Conservation (phyloP, 35 echinoderm and acorn worm genomes). For the Lytechinus pictus region DNA sequence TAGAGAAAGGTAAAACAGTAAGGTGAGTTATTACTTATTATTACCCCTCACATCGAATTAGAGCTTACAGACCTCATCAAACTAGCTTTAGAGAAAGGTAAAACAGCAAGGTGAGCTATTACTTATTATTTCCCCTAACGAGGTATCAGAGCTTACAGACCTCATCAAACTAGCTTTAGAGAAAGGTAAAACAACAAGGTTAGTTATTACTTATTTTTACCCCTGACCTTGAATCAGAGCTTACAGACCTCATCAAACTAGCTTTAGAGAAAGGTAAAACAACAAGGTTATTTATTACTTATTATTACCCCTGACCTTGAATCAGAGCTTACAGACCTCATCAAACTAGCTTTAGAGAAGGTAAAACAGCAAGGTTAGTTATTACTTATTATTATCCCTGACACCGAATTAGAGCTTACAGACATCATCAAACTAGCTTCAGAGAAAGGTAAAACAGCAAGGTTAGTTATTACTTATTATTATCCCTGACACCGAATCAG, state of each 20-base stretch:
- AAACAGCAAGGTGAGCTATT: slow-evolving; percentile 67
- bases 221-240: too few relatives aligned
- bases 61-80: slow-evolving; percentile 93
- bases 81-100: slow-evolving; percentile 71
- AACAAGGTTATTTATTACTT: slow-evolving; percentile 64
- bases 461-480: background rate
- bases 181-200: slow-evolving; percentile 81
- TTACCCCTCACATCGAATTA: too few relatives aligned
- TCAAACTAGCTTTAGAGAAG: slow-evolving; percentile 78
- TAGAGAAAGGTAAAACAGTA: slow-evolving; percentile 77
- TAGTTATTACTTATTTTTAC: too few relatives aligned
- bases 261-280: slow-evolving; percentile 73
- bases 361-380: slow-evolving; percentile 70
- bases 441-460: slow-evolving; percentile 75
- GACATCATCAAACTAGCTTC: slow-evolving; percentile 85
- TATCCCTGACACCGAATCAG: too few relatives aligned
- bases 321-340: slow-evolving; percentile 89
- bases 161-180: slow-evolving; percentile 81
- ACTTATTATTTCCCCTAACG: too few relatives aligned
- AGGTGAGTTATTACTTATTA: slow-evolving; percentile 46
- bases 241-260: slow-evolving; percentile 87
- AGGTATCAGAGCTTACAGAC: slow-evolving; percentile 88
- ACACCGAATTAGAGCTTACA: slow-evolving; percentile 21
- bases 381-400: too few relatives aligned
- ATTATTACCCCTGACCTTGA: too few relatives aligned